Base-by-base conservation (phyloP, 2,888 invertebrate species). In the Tetrapedia diversipes region DNA sequence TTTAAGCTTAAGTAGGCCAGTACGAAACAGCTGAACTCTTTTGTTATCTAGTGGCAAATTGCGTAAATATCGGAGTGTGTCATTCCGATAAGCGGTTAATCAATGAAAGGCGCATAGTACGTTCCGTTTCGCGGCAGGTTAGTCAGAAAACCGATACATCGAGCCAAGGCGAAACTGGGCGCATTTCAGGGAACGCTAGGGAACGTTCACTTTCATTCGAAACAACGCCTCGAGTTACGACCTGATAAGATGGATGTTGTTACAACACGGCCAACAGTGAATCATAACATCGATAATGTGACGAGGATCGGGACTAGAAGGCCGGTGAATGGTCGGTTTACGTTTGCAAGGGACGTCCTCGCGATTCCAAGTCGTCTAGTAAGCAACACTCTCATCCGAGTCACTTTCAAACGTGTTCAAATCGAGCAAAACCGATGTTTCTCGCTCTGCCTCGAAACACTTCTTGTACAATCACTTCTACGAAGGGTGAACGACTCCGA, bases 251-350 rank as follows among this genome's bases (percentile, higher is more conserved):
- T 47, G 45, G 14, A 78, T 85, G 82, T 86, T 82, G 82, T 81
- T 85, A 82, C 79, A 82, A 81, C 77, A 78, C 59, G 60, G 53
- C 63, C 79, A n/a, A n/a, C 74, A 74, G 78, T 86, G 85, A 86
- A 86, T 86, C 86, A 85, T 83, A 86, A 83, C 81, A 84, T 73
- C 80, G 81, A 82, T 86, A 86, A 84, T 82, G 68, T 77, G 76
- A 73, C 70, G 64, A 72, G 65, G 72, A 71, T 54, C 73, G 57
- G 39, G 10, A 14, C 29, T 47, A 65, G 47, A 39, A 56, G 71
- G 59, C 53, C 72, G 72, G 63, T 81, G 77, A 83, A 83, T 64
- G 72, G 75, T 24, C 49, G 66, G 59, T 77, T 81, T 81, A 74
- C 66, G 47, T 77, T 80, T 32, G 45, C 60, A 66, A 64, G 43